Base-by-base conservation (phyloP, 2,113 vertebrate genomes). In the Takifugu bimaculatus region DNA sequence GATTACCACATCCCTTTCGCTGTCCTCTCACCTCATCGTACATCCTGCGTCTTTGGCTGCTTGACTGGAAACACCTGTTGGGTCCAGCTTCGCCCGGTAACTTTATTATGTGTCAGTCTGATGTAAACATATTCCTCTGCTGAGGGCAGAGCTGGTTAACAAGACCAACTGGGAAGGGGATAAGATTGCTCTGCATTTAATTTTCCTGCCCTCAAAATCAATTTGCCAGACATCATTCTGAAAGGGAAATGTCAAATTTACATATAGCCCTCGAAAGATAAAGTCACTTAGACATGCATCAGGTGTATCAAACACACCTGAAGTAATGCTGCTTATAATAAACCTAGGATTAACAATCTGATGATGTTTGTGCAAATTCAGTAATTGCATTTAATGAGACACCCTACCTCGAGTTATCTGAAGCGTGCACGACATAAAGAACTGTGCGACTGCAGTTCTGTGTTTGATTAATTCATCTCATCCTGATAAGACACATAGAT, bases 191-290 rank as follows among this genome's bases (percentile, higher is more conserved):
- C 28, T 25, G 13, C 54, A 60, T 77, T 68, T 60, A 68, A 67
- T 65, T 63, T 60, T 66, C 58, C 60, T 50, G n/a, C 72, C 52
- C 58, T 72, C 65, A 42, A 75, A 74, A 78, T 87, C 71, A 53
- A 79, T 83, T 58, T 63, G 62, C 44, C 29, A 5, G 57, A 57
- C 42, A 56, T 66, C 52, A 56, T 50, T 70, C 64, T 66, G 29
- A 79, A 65, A 68, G 26, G 74, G 63, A 74, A 85, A 85, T 80
- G 71, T 78, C 78, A 84, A 1, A 71, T 84, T 77, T 75, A 48
- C 75, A 70, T 64, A 45, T 54, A 13, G 53, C 39, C 50, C 78
- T 80, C 52, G 0, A 20, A 81, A 56, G 71, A 70, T 53, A 6
- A 63, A 67, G 61, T 58, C 11, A 6, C 63, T 57, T 69, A 70